Base-by-base conservation (phyloP, 2,797 vertebrate genomes). In the Anniella stebbinsi region DNA sequence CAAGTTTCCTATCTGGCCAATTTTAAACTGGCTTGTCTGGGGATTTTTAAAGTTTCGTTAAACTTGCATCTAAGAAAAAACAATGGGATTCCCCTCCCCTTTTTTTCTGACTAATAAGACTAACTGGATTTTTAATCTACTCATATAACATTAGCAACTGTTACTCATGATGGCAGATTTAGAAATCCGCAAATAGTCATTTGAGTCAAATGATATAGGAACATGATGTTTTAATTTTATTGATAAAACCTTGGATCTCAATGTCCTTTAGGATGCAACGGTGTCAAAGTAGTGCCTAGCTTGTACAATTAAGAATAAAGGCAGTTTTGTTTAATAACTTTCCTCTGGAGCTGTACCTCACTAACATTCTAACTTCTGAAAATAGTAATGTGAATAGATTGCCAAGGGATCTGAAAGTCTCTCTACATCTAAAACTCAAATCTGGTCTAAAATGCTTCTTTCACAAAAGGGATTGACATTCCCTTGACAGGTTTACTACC, bases 281-380 rank as follows among this genome's bases (percentile, higher is more conserved):
- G 33, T 93, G 91, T 77, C 76, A 92, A 94, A 95, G 95, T 25
- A 63, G 69, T 41, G 60, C 21, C 48, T 54, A 88, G 73, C 78
- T 15, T 3, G 41, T 48, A 92, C 91, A 91, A 86, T 48, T 41
- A 80, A 90, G 33, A 81, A 89, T 1, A 93, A 76, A 41, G 81
- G 38, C 10, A 25, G 45, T 88, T 73, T 38, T 90, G 66, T 78
- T 92, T 80, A 76, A 54, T 86, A 89, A 88, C 4, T 12, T 54
- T 87, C 4, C 77, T 91, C 72, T 15, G 48, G 88, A 88, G 92
- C 17, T 86, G 54, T 87, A 89, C 76, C 63, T 90, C 72, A 33
- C 33, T 84, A 80, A 81, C 36, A 23, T n/a, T 73, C 89, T 6
- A 36, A 80, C 72, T 80, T 91, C 69, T 88, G 75, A 48, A 93